phyloP scores from a whole-genome alignment of 2,113 vertebrate species.

The Setophaga petechia region DNA sequence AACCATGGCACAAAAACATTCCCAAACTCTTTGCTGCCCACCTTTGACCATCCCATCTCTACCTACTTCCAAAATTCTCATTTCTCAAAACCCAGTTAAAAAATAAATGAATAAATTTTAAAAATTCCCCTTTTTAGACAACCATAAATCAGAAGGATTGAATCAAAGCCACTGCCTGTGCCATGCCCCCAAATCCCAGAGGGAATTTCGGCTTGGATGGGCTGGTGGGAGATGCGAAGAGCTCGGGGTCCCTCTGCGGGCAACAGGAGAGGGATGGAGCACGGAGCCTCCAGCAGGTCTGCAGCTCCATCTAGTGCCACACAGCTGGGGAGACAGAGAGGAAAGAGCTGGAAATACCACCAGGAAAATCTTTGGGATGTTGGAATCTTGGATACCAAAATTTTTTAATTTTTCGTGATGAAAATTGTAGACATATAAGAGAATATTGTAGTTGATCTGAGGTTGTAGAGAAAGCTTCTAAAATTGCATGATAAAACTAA shows the following conservation, averaged over 20 bases:
- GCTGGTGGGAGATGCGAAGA: fast-evolving
- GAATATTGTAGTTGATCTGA: background rate
- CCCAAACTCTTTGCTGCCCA: background rate
- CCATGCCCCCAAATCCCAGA: fast-evolving
- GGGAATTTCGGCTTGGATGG: fast-evolving
- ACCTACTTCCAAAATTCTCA: fast-evolving
- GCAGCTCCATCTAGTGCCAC: slow-evolving; percentile 35
- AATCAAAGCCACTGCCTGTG: background rate
- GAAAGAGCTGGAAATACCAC: fast-evolving
- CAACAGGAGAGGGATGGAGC: background rate
- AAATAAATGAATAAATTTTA: background rate
- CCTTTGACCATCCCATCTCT: background rate
- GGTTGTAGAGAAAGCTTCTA: background rate
- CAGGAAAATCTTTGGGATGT: background rate
- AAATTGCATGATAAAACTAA: background rate
- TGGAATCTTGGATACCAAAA: background rate
- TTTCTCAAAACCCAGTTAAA: background rate
- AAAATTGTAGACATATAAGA: background rate
- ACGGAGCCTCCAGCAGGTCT: background rate
- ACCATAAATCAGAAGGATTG: fast-evolving
- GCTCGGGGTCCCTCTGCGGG: slow-evolving; percentile 27
- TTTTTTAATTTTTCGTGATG: background rate
- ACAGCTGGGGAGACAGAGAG: fast-evolving
- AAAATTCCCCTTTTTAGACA: fast-evolving
- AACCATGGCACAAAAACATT: background rate